phyloP scores from a whole-genome alignment of 2,113 vertebrate species.

The Xiphophorus maculatus region DNA sequence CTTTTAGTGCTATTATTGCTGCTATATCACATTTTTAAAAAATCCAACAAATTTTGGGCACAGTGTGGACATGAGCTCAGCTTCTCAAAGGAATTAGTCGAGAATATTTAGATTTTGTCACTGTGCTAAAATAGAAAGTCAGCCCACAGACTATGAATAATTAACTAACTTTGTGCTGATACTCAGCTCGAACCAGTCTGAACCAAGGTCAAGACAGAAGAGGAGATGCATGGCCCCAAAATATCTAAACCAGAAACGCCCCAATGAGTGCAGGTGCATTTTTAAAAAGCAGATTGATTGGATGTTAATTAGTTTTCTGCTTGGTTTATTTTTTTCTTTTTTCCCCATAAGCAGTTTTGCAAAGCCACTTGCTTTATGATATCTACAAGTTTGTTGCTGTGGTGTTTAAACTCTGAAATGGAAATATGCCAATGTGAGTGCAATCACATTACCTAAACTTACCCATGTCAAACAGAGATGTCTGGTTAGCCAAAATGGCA shows the following conservation, averaged over 20 bases:
- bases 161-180: constrained; percentile 65
- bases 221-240: not conserved
- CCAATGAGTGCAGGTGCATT: not conserved
- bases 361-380: not conserved
- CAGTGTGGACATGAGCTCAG: not conserved
- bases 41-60: not conserved
- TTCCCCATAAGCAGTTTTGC: not conserved
- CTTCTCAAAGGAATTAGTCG: too few relatives aligned
- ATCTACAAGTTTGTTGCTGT: not conserved
- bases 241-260: not conserved
- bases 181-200: constrained; percentile 12
- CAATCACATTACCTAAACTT: not conserved
- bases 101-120: not conserved
- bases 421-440: not conserved
- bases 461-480: not conserved
- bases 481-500: not conserved
- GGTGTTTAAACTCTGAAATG: not conserved
- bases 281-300: not conserved
- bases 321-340: not conserved
- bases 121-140: constrained; percentile 19
- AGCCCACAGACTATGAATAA: constrained; percentile 58
- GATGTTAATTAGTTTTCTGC: not conserved
- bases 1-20: not conserved
- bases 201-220: constrained; percentile 50
- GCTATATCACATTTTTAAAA: not conserved